These are phyloP conservation scores for Copidosoma floridanum DNA, from an alignment of 1,140 invertebrate species.

Conservation along the genomic window DNA sequence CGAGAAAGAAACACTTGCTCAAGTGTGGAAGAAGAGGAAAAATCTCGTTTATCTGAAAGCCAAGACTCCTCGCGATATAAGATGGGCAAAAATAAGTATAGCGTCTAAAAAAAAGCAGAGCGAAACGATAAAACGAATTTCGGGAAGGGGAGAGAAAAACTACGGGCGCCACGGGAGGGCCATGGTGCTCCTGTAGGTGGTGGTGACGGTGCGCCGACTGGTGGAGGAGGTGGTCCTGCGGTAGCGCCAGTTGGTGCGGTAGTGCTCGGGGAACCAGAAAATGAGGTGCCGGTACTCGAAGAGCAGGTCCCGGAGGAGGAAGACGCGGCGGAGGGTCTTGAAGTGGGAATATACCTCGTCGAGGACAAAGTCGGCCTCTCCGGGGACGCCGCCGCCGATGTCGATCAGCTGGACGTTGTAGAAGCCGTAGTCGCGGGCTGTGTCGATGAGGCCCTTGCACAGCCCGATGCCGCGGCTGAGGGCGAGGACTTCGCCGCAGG, in stretches of 20 bases:
- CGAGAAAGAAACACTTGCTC: too few species aligned
- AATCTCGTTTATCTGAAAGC: too few species aligned
- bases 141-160: too few species aligned
- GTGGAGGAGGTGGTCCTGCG: background rate
- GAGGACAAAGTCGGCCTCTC: slow-evolving; percentile 62
- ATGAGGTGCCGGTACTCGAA: slow-evolving; percentile 23
- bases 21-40: too few species aligned
- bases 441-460: slow-evolving; percentile 67
- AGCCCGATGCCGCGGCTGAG: slow-evolving; percentile 70
- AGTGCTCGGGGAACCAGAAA: slow-evolving; percentile 20
- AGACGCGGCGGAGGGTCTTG: background rate
- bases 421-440: slow-evolving; percentile 66
- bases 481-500: slow-evolving; percentile 70
- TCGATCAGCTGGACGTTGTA: slow-evolving; percentile 72
- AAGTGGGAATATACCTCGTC: slow-evolving; percentile 59
- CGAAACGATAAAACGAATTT: too few species aligned
- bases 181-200: slow-evolving; percentile 5
- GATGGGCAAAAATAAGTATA: too few species aligned
- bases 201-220: too few species aligned
- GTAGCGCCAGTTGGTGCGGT: slow-evolving; percentile 20
- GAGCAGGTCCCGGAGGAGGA: slow-evolving; percentile 18
- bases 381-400: slow-evolving; percentile 83
- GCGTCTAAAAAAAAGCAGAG: too few species aligned
- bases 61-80: too few species aligned
- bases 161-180: slow-evolving; percentile 17